phyloP scores from a whole-genome alignment of 2,888 invertebrate species.

The Lasioglossum marginatum region DNA sequence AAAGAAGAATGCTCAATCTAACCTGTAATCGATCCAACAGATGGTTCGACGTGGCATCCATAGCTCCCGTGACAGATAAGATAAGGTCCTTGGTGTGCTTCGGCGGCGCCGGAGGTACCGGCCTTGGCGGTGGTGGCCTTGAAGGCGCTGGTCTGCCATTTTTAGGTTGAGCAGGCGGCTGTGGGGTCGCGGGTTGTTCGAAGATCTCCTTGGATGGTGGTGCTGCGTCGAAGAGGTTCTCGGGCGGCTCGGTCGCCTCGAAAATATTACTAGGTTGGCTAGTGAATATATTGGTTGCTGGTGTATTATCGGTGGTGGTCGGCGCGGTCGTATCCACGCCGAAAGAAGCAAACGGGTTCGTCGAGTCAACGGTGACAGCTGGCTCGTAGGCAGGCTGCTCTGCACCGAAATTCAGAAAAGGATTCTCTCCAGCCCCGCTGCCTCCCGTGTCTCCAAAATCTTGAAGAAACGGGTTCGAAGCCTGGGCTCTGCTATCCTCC shows the following conservation, averaged over 20 bases:
- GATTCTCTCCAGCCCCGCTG: slow-evolving; percentile 77
- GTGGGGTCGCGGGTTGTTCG: background rate
- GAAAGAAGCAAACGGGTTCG: slow-evolving; percentile 84
- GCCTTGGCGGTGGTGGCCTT: slow-evolving; percentile 83
- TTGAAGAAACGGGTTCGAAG: slow-evolving; percentile 89
- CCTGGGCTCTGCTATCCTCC: slow-evolving; percentile 82
- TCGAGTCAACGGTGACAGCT: slow-evolving; percentile 75
- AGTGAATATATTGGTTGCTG: slow-evolving; percentile 61
- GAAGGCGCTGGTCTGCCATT: slow-evolving; percentile 71
- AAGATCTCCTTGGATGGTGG: slow-evolving; percentile 25
- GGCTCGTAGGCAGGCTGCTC: slow-evolving; percentile 76
- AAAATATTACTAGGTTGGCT: slow-evolving; percentile 55
- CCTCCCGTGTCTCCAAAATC: slow-evolving; percentile 80
- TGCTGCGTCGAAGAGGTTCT: slow-evolving; percentile 59
- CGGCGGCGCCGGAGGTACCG: slow-evolving; percentile 86
- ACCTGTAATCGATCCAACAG: slow-evolving; percentile 92
- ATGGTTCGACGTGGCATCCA: slow-evolving; percentile 95
- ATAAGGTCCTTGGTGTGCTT: slow-evolving; percentile 94
- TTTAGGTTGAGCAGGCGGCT: slow-evolving; percentile 49
- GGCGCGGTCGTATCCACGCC: slow-evolving; percentile 71
- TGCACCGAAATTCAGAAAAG: slow-evolving; percentile 78
- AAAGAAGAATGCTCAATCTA: background rate
- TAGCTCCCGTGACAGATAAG: slow-evolving; percentile 93
- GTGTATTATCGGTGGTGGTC: slow-evolving; percentile 60
- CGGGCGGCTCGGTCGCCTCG: slow-evolving; percentile 27